Evolutionary conservation across 2,888 invertebrate species (phyloP).

Genomic region (Melanostoma scalare): DNA sequence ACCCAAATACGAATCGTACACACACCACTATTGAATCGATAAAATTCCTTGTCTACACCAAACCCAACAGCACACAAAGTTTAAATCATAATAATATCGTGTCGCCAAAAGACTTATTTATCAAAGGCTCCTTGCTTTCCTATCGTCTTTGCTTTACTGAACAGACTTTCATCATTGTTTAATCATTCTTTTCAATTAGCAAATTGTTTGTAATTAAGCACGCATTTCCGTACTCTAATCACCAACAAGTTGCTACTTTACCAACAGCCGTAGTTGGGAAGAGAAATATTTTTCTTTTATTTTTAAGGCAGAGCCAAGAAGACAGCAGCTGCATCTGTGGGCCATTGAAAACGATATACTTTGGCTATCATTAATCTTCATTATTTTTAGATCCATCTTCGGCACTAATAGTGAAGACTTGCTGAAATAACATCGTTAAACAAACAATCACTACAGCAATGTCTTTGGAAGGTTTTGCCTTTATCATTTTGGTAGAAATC

Average conservation of each 20-base stretch:
- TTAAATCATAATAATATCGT: constrained; percentile 39
- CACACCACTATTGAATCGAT: too few relatives aligned
- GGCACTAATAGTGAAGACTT: not conserved
- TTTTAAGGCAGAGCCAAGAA: not conserved
- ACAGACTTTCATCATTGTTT: constrained; percentile 40
- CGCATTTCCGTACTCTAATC: constrained; percentile 25
- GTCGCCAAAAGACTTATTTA: constrained; percentile 46
- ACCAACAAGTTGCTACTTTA: constrained; percentile 40
- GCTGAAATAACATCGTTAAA: constrained; percentile 1
- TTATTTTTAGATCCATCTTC: constrained; percentile 58
- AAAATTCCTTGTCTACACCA: not conserved
- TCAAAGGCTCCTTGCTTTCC: constrained; percentile 6
- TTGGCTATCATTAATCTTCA: constrained; percentile 55
- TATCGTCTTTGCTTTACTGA: not conserved
- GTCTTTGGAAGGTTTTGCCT: not conserved
- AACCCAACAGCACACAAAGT: constrained; percentile 20
- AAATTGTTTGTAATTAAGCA: constrained; percentile 67
- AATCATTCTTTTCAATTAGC: constrained; percentile 70
- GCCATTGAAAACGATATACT: constrained; percentile 24
- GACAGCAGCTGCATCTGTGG: constrained; percentile 21
- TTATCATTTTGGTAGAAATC: not conserved
- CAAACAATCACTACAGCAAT: constrained; percentile 18
- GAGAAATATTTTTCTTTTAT: not conserved
- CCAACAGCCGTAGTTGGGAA: not conserved
- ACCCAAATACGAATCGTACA: too few relatives aligned